These are phyloP conservation scores for Entelurus aequoreus DNA, from an alignment of 2,113 vertebrate species.

Conservation along the genomic window DNA sequence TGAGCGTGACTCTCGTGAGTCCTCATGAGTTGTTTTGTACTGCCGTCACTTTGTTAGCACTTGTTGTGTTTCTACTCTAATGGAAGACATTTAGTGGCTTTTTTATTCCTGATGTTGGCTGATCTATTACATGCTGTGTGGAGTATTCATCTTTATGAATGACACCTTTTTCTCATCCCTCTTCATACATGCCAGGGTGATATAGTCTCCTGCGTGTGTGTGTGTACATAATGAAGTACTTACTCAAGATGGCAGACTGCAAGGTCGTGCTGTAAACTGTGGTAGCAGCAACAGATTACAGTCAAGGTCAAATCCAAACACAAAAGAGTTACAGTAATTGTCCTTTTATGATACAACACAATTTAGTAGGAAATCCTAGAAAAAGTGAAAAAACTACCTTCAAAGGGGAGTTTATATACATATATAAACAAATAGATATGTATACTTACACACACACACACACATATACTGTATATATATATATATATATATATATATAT, in stretches of 20 bases:
- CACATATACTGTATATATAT: too few species aligned
- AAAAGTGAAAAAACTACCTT: too few species aligned
- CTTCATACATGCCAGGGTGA: slow-evolving; percentile 47
- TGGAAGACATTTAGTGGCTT: slow-evolving; percentile 55
- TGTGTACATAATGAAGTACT: slow-evolving; percentile 55
- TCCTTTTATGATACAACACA: too few species aligned
- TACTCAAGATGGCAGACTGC: slow-evolving; percentile 47
- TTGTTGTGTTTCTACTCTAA: slow-evolving; percentile 35
- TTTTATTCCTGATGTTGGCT: slow-evolving; percentile 54
- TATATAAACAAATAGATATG: too few species aligned
- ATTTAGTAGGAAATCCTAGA: too few species aligned
- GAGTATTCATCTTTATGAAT: slow-evolving; percentile 66
- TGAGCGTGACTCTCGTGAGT: neutral
- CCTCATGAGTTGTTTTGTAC: neutral
- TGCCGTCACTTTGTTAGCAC: slow-evolving; percentile 18
- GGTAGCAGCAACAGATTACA: slow-evolving; percentile 10
- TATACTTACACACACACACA: too few species aligned
- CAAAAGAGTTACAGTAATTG: neutral
- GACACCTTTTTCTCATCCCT: slow-evolving; percentile 42
- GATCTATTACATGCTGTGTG: slow-evolving; percentile 45
- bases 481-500: too few species aligned
- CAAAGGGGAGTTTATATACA: too few species aligned
- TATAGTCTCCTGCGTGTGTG: slow-evolving; percentile 51
- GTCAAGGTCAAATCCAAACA: slow-evolving; percentile 41
- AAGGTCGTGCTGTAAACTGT: slow-evolving; percentile 42